phyloP scores from a whole-genome alignment of 1,140 invertebrate genomes.

The Drosophila aff. region DNA sequence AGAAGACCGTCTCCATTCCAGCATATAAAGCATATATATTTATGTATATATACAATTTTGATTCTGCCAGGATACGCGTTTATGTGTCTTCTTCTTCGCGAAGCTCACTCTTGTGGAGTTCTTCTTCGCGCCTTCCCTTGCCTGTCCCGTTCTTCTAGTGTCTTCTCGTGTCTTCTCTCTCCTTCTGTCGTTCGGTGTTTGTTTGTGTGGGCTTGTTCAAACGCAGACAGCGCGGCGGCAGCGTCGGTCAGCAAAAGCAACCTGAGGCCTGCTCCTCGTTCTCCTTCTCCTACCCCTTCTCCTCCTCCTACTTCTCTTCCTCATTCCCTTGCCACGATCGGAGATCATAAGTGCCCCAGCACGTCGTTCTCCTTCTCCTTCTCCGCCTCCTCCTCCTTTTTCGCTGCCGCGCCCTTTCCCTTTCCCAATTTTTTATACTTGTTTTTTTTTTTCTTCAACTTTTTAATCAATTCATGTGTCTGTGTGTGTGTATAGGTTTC shows the following conservation, averaged over 20 bases:
- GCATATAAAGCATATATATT: background rate
- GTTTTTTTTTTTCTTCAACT: conserved; percentile 63
- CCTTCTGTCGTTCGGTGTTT: conserved; percentile 9
- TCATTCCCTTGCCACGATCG: conserved; percentile 27
- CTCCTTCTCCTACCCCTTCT: background rate
- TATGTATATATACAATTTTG: background rate
- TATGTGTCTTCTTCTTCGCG: background rate
- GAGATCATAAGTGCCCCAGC: conserved; percentile 54
- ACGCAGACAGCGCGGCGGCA: conserved; percentile 80
- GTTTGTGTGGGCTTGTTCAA: conserved; percentile 75
- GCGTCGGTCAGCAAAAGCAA: conserved; percentile 42
- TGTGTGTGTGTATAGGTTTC: conserved; percentile 74
- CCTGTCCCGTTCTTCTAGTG: background rate
- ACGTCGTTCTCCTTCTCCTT: conserved; percentile 36
- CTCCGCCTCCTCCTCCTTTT: conserved; percentile 9
- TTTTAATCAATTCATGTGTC: conserved; percentile 75
- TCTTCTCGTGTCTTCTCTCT: conserved; percentile 6
- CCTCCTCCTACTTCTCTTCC: background rate
- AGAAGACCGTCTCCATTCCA: background rate
- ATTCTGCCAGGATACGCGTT: conserved; percentile 14
- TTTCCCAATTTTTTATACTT: conserved; percentile 39
- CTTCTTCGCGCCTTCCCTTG: conserved; percentile 4
- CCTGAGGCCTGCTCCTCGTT: conserved; percentile 22
- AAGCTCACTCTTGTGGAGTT: conserved; percentile 27
- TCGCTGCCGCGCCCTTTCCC: conserved; percentile 41